These are phyloP conservation scores for Saccostrea cuccullata DNA, from an alignment of 1,140 invertebrate species.

Conservation along the genomic window DNA sequence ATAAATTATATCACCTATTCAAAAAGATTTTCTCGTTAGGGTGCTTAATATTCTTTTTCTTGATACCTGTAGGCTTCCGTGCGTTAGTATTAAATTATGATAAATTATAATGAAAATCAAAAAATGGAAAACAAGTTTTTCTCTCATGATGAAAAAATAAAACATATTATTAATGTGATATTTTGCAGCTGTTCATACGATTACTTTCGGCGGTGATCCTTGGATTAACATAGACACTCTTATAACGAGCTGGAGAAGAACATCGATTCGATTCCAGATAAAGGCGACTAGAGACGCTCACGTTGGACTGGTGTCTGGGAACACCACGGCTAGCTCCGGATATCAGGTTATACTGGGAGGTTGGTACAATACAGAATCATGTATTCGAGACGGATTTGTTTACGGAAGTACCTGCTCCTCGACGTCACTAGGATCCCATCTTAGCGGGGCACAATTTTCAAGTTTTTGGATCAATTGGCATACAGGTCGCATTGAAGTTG, in stretches of 20 bases:
- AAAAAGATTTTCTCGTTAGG: too few relatives aligned
- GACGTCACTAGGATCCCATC: neutral
- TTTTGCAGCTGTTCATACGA: neutral
- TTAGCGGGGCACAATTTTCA: neutral
- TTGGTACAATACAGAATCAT: neutral
- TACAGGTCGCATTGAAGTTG: neutral
- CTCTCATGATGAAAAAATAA: too few relatives aligned
- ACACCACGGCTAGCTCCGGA: neutral
- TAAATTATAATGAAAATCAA: too few relatives aligned
- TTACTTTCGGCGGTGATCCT: neutral
- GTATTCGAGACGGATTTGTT: slow-evolving; percentile 4
- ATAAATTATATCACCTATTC: too few relatives aligned
- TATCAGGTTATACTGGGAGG: neutral
- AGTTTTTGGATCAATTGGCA: neutral
- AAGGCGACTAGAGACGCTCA: neutral
- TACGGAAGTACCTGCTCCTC: neutral
- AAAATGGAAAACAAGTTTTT: too few relatives aligned
- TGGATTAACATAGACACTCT: neutral
- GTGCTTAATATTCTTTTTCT: too few relatives aligned
- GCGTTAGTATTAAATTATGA: too few relatives aligned
- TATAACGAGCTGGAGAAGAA: neutral
- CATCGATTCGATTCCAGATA: neutral
- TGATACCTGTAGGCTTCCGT: too few relatives aligned
- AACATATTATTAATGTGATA: too few relatives aligned
- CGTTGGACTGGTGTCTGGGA: neutral